These are phyloP conservation scores for Anorthoa munda DNA, from an alignment of 2,888 invertebrate species.

Conservation along the genomic window DNA sequence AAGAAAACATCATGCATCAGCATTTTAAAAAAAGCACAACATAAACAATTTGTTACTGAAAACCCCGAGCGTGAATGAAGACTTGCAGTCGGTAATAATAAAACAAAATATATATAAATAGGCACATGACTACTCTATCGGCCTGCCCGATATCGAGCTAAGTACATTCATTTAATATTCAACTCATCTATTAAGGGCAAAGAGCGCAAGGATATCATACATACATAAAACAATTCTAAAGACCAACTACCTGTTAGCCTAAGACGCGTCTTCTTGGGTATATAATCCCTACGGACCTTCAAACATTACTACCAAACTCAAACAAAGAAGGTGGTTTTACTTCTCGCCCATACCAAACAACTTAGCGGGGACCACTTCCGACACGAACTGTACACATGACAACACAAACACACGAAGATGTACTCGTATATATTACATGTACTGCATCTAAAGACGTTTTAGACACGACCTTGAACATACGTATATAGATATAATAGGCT, in stretches of 20 bases:
- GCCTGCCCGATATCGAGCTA: conserved; percentile 9
- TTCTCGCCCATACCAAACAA: conserved; percentile 65
- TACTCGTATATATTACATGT: background rate
- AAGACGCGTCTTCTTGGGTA: conserved; percentile 14
- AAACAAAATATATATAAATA: conserved; percentile 31
- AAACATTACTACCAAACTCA: conserved; percentile 56
- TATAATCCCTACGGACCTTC: conserved; percentile 33
- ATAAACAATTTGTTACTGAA: conserved; percentile 26
- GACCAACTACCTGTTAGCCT: conserved; percentile 24
- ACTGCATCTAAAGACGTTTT: conserved; percentile 41
- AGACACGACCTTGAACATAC: conserved; percentile 46
- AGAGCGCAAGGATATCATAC: conserved; percentile 54
- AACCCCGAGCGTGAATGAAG: conserved; percentile 11
- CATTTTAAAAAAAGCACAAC: conserved; percentile 19
- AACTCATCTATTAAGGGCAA: conserved; percentile 57
- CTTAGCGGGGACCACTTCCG: conserved; percentile 66
- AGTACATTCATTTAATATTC: conserved; percentile 53
- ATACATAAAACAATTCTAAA: conserved; percentile 44
- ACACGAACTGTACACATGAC: conserved; percentile 56
- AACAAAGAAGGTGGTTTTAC: conserved; percentile 61
- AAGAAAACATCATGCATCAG: conserved; percentile 30
- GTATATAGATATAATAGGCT: conserved; percentile 39
- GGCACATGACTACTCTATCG: conserved; percentile 30
- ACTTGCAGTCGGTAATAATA: conserved; percentile 17
- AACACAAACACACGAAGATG: conserved; percentile 40